Conservation (phyloP, 2,113 vertebrate species). For the Aythya baeri region DNA sequence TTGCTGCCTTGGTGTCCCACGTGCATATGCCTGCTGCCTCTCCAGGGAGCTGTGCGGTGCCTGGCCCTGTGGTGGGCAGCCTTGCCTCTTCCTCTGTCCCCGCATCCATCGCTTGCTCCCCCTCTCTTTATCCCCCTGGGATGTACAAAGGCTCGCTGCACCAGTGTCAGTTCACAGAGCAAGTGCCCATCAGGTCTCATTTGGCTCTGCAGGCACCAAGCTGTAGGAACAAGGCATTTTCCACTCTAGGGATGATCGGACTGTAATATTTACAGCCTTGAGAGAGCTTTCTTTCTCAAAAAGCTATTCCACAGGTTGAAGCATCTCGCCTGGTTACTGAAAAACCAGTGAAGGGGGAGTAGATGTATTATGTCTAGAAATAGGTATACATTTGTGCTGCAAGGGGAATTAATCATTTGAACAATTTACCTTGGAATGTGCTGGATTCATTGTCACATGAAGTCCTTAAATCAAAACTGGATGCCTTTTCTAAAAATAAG, state of each 20-base stretch:
- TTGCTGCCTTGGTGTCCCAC: neutral
- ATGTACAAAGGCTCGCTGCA: neutral
- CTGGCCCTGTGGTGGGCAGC: neutral
- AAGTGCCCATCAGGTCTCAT: neutral
- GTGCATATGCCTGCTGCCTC: neutral
- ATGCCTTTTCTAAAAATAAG: neutral
- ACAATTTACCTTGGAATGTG: neutral
- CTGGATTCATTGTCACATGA: neutral
- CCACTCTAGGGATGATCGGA: neutral
- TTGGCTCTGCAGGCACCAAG: neutral
- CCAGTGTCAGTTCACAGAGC: neutral
- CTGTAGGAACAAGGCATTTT: neutral
- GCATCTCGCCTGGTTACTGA: neutral
- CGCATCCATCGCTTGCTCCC: neutral
- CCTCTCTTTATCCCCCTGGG: neutral
- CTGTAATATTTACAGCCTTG: too few relatives aligned
- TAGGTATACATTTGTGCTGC: fast-evolving
- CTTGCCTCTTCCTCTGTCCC: neutral
- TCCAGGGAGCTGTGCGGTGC: neutral
- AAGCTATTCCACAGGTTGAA: neutral
- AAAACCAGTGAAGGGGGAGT: neutral
- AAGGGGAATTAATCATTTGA: neutral
- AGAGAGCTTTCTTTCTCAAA: neutral
- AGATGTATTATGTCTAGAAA: neutral
- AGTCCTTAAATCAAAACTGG: neutral